These are phyloP conservation scores for Nanger granti DNA, from an alignment of 2,113 vertebrate species.

Conservation along the genomic window DNA sequence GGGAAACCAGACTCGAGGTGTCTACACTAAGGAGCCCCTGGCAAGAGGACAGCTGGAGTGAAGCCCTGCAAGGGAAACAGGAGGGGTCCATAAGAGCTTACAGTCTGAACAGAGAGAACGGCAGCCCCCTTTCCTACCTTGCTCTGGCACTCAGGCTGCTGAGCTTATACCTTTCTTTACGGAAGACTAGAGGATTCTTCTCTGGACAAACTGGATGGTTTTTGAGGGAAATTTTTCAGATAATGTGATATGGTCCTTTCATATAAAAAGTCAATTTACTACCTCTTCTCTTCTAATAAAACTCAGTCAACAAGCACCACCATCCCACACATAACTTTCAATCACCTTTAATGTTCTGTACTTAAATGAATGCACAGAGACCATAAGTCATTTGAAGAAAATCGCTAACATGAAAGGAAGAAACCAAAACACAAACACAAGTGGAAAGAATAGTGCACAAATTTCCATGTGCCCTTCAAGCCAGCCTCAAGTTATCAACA, in stretches of 20 bases:
- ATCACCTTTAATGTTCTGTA: background rate
- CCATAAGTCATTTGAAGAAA: background rate
- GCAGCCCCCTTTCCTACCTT: background rate
- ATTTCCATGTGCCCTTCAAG: background rate
- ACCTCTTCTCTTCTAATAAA: background rate
- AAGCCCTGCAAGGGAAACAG: background rate
- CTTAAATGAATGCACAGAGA: background rate
- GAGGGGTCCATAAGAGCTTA: background rate
- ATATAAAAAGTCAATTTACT: background rate
- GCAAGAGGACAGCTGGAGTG: background rate
- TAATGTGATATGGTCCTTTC: background rate
- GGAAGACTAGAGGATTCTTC: background rate
- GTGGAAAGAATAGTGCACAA: background rate
- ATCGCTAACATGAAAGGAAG: background rate
- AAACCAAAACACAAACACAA: background rate
- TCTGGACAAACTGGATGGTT: background rate
- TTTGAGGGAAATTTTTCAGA: background rate
- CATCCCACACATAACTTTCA: background rate
- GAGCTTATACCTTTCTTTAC: background rate
- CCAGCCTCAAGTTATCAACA: background rate
- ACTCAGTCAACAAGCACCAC: background rate
- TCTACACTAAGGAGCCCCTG: background rate
- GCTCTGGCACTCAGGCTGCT: background rate
- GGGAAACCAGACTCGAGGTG: background rate
- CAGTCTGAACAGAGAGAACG: background rate